A percentile compares a stretch with the other conserved stretches of the same genome.
Conservation (phyloP, 2,888 invertebrate species). For the Artemia sinica region DNA sequence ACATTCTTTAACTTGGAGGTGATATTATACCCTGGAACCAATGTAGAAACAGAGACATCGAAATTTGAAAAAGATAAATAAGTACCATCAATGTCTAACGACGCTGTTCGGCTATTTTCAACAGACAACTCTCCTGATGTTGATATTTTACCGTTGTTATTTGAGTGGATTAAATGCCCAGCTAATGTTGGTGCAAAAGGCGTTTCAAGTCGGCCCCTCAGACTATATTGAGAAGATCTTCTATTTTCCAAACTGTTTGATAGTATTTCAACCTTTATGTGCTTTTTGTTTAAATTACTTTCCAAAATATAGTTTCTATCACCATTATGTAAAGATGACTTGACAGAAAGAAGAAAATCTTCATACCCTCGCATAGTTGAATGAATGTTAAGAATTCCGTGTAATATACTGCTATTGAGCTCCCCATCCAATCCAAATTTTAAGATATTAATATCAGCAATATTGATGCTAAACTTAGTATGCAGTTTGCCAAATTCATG, state of each 20-base stretch:
- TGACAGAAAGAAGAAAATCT: conserved; percentile 18
- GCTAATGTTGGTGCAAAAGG: conserved; percentile 20
- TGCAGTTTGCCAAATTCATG: conserved; percentile 2
- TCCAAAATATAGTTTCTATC: conserved; percentile 16
- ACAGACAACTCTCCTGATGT: conserved; percentile 16
- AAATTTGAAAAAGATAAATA: conserved; percentile 18
- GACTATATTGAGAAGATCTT: conserved; percentile 12
- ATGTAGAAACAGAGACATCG: conserved; percentile 17
- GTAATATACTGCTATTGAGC: not conserved
- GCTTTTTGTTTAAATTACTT: conserved; percentile 19
- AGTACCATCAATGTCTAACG: conserved; percentile 20
- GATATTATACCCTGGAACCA: conserved; percentile 19
- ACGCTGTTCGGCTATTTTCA: conserved; percentile 18
- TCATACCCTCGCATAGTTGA: conserved; percentile 25
- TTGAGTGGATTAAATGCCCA: conserved; percentile 17
- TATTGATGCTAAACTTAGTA: not conserved
- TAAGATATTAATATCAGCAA: not conserved
- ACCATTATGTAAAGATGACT: not conserved
- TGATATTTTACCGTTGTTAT: conserved; percentile 16
- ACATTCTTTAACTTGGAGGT: conserved; percentile 15
- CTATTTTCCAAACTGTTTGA: conserved; percentile 17
- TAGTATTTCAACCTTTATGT: conserved; percentile 12
- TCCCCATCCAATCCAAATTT: not conserved
- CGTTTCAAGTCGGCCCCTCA: conserved; percentile 17
- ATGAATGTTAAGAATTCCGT: conserved; percentile 15